Evolutionary conservation across 1,140 invertebrate species (phyloP).

Genomic region (Nymphalis io): DNA sequence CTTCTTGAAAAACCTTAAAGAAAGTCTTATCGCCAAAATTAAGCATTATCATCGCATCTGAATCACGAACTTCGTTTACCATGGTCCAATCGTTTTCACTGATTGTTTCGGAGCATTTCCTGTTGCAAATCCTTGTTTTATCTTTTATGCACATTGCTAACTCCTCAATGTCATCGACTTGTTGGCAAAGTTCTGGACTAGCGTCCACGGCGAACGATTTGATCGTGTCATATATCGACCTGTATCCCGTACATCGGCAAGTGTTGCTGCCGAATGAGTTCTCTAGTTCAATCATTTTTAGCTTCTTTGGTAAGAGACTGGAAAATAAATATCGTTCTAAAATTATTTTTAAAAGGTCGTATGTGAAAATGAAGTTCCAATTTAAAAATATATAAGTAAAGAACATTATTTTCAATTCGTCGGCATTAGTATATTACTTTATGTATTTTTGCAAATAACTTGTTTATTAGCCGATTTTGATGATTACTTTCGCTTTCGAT

Average conservation of each 20-base stretch:
- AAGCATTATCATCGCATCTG: constrained; percentile 41
- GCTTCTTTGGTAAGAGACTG: constrained; percentile 67
- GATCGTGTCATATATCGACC: constrained; percentile 91
- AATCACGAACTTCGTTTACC: constrained; percentile 33
- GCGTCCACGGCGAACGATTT: constrained; percentile 87
- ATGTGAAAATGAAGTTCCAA: too few species aligned
- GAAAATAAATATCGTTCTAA: constrained; percentile 14
- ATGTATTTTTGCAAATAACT: too few species aligned
- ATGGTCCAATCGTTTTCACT: constrained; percentile 58
- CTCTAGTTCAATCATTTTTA: constrained; percentile 87
- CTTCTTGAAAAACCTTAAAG: constrained; percentile 56
- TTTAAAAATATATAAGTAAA: too few species aligned
- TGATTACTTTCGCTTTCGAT: too few species aligned
- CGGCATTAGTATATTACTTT: too few species aligned
- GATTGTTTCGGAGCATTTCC: constrained; percentile 54
- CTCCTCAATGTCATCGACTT: constrained; percentile 84
- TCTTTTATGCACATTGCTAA: constrained; percentile 49
- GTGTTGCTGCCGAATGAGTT: constrained; percentile 91
- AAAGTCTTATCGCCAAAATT: constrained; percentile 52
- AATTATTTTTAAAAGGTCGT: background rate
- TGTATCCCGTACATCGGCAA: constrained; percentile 93
- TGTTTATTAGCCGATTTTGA: too few species aligned
- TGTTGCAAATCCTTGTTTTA: constrained; percentile 43
- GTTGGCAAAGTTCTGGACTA: constrained; percentile 68
- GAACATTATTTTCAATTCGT: too few species aligned